A percentile compares a stretch with the other conserved stretches of the same genome.
Conservation (phyloP, 2,113 vertebrate genomes). For the Cebidichthys violaceus region DNA sequence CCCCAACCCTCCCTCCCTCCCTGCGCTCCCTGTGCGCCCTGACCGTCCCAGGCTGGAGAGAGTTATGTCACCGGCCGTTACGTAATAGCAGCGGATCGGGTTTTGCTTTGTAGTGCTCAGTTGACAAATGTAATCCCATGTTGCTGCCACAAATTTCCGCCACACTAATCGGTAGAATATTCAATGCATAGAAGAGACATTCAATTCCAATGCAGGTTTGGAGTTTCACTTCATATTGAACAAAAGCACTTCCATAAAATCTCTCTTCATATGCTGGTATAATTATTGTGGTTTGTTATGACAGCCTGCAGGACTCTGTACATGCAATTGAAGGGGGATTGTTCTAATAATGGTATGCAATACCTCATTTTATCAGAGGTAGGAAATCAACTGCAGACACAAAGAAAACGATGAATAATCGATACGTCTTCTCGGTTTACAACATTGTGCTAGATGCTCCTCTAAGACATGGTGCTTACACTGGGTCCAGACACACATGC, state of each 20-base stretch:
- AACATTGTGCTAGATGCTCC: constrained; percentile 36
- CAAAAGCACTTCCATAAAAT: background rate
- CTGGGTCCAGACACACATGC: background rate
- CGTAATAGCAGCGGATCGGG: constrained; percentile 77
- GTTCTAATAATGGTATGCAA: constrained; percentile 1
- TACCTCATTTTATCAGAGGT: constrained; percentile 10
- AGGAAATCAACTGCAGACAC: constrained; percentile 25
- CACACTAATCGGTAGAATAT: constrained; percentile 49
- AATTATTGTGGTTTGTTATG: background rate
- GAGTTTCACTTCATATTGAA: background rate
- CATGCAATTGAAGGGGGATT: background rate
- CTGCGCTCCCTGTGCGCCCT: constrained; percentile 46
- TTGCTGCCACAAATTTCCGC: constrained; percentile 58
- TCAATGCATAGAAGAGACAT: constrained; percentile 11
- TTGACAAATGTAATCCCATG: constrained; percentile 76
- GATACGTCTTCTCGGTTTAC: constrained; percentile 62
- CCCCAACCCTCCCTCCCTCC: background rate
- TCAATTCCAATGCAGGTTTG: background rate
- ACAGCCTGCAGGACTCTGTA: background rate
- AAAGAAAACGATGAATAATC: constrained; percentile 70
- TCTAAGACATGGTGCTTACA: constrained; percentile 13
- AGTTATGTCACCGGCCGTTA: constrained; percentile 82
- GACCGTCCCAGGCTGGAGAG: constrained; percentile 61
- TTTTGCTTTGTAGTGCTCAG: constrained; percentile 67
- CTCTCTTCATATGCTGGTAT: background rate